Conservation (phyloP, 2,888 invertebrate genomes). For the Agrotis exclamationis region DNA sequence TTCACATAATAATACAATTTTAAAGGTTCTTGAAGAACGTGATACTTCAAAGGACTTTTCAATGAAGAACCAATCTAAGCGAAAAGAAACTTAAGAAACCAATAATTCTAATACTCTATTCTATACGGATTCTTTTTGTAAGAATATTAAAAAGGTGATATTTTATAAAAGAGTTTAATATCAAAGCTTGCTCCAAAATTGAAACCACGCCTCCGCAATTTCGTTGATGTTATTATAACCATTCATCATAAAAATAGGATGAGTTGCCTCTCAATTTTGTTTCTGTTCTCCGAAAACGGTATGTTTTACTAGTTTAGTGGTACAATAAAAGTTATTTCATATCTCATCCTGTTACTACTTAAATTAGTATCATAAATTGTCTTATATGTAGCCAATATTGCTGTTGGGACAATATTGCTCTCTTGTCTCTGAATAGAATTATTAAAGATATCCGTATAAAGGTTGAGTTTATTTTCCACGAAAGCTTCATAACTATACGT, state of each 20-base stretch:
- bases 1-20: conserved; percentile 9
- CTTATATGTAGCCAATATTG: conserved; percentile 44
- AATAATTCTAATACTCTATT: conserved; percentile 17
- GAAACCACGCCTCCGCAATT: conserved; percentile 60
- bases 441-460: conserved; percentile 8
- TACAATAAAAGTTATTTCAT: conserved; percentile 28
- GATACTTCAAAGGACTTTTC: not conserved
- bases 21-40: not conserved
- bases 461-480: conserved; percentile 25
- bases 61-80: conserved; percentile 6
- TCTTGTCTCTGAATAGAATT: not conserved
- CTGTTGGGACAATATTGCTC: conserved; percentile 12
- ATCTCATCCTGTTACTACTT: conserved; percentile 42
- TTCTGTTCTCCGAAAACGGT: conserved; percentile 46
- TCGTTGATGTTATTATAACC: conserved; percentile 60
- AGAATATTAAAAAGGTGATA: conserved; percentile 27
- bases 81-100: not conserved
- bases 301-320: conserved; percentile 51
- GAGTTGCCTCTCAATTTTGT: conserved; percentile 54
- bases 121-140: conserved; percentile 21
- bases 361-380: conserved; percentile 56
- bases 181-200: conserved; percentile 43
- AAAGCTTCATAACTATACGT: conserved; percentile 9
- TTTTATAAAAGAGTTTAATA: conserved; percentile 37
- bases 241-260: conserved; percentile 63